Conservation (phyloP, 2,797 vertebrate species). For the Microctenopoma stevenorrisi region DNA sequence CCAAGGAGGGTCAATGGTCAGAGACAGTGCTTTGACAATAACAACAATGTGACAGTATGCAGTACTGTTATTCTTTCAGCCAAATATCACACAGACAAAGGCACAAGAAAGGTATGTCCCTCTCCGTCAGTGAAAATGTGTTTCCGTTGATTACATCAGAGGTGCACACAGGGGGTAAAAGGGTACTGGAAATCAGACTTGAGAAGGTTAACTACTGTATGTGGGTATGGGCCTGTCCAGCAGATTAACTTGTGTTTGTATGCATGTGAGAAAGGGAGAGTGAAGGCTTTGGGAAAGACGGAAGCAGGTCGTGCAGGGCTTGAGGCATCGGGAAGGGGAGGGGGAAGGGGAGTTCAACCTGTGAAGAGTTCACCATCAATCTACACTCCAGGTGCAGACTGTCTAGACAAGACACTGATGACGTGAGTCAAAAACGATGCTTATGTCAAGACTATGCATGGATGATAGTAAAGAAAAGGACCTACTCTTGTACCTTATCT, state of each 20-base stretch:
- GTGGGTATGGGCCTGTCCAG: constrained; percentile 6
- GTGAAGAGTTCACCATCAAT: constrained; percentile 19
- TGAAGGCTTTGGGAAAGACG: constrained; percentile 37
- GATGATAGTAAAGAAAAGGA: not conserved
- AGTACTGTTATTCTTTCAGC: not conserved
- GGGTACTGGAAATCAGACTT: constrained; percentile 15
- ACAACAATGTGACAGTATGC: not conserved
- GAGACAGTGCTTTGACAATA: constrained; percentile 7
- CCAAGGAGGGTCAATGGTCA: not conserved
- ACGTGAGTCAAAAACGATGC: constrained; percentile 17
- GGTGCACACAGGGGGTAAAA: not conserved
- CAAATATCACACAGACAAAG: not conserved
- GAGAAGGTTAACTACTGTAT: constrained; percentile 13
- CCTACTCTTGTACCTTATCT: not conserved
- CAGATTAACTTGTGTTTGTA: constrained; percentile 39
- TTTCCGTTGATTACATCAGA: not conserved
- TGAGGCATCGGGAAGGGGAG: constrained; percentile 12
- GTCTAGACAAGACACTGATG: constrained; percentile 45
- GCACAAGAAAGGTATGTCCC: not conserved
- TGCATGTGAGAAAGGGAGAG: constrained; percentile 30
- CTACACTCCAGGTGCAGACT: constrained; percentile 24
- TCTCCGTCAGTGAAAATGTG: not conserved
- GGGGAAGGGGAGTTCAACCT: constrained; percentile 11
- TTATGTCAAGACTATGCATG: constrained; percentile 15
- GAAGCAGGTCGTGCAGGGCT: constrained; percentile 48